phyloP scores from a whole-genome alignment of 2,113 vertebrate genomes.

The Copsychus sechellarum region DNA sequence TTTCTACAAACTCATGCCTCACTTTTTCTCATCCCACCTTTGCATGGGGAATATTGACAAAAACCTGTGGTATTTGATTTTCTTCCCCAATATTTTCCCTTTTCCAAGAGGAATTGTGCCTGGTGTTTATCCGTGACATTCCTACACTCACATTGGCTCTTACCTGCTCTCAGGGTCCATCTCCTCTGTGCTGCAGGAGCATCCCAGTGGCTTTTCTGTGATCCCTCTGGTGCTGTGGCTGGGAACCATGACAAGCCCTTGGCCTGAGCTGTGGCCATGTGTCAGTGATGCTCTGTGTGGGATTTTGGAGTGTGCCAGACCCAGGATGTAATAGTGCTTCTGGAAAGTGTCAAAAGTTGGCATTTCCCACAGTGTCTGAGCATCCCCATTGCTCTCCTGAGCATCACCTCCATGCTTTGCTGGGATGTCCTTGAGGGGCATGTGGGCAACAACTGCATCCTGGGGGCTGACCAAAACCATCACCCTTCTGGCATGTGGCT shows the following conservation, averaged over 20 bases:
- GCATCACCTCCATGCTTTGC: rapidly evolving
- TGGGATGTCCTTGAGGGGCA: neutral
- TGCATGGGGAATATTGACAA: neutral
- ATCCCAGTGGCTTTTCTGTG: neutral
- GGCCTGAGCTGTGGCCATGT: neutral
- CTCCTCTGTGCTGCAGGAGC: neutral
- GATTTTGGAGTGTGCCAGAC: neutral
- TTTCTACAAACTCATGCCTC: neutral
- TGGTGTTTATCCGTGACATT: rapidly evolving
- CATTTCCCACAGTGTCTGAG: neutral
- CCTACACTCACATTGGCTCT: neutral
- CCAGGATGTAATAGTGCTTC: neutral
- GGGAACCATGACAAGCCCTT: neutral
- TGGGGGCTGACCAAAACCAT: neutral
- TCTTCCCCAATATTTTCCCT: neutral
- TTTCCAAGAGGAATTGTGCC: neutral
- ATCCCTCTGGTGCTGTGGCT: rapidly evolving
- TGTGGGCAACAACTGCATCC: neutral
- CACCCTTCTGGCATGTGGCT: rapidly evolving
- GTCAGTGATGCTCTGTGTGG: rapidly evolving
- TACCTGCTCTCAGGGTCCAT: rapidly evolving
- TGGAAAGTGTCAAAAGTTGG: neutral
- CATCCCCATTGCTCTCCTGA: neutral
- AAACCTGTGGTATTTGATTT: neutral
- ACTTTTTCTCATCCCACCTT: neutral